Evolutionary conservation across 1,140 invertebrate species (phyloP), one percentile per base, ranked within the genome.

Genomic region (Zophobas atratus): DNA sequence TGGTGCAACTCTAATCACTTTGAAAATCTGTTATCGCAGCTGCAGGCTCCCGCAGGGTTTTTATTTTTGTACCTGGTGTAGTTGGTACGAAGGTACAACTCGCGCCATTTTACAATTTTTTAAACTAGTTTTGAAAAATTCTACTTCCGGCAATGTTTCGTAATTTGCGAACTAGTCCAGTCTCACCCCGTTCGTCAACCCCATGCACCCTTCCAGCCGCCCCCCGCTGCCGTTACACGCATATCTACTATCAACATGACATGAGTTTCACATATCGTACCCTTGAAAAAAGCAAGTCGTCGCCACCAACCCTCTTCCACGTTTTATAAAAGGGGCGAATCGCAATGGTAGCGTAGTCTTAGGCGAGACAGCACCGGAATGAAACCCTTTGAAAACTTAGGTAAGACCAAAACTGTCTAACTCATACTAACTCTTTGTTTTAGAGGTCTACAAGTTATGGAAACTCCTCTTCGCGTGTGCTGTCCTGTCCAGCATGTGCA

Each of bases 401-500:
- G 60, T 67, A 67, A 2, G 60, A 43, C 57, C 57, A 6, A 6
- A 6, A 63, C 36, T 6, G 35, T 33, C 57, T 39, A 75, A 3
- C 33, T 49, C 51, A 8, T 33, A 49, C 2, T 35, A 77, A 72
- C 56, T 4, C 8, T 20, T 75, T 57, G 4, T 34, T 8, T 57
- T 57, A 1, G 48, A 81, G 82, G 80, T 55, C 39, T 57, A 1
- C 38, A 77, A 74, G 53, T 6, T 80, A 79, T 84, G 84, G 80
- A 63, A 78, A 57, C 53, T 75, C 1, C 3, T 71, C 41, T 73
- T 84, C 63, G 34, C 82, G 34, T 81, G 83, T 32, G 39, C 83
- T 56, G 77, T 85, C 6, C 34, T 86, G 34, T 77, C 79, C 48
- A 84, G 77, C 74, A 86, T 85, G 81, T 85, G 84, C 71, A 76